A percentile compares a stretch with the other conserved stretches of the same genome.
phyloP scores from a whole-genome alignment of 2,113 vertebrate genomes.

The Petroica traversi region DNA sequence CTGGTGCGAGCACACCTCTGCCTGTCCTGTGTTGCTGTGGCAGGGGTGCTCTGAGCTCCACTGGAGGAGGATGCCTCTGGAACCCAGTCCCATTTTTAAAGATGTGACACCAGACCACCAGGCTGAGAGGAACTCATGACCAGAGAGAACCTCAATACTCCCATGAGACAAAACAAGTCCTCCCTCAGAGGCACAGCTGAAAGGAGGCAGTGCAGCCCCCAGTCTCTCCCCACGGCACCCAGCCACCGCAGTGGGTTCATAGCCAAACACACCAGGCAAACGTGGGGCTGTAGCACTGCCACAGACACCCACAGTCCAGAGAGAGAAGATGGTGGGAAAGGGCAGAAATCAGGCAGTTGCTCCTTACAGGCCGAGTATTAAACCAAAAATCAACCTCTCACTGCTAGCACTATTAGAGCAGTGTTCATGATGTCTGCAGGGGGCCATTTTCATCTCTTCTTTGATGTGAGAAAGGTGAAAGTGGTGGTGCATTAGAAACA shows the following conservation, averaged over 20 bases:
- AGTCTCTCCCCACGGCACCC: accelerated
- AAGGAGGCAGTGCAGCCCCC: accelerated
- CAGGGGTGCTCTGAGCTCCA: neutral
- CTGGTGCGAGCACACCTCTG: neutral
- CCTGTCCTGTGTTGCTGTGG: neutral
- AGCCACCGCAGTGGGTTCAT: accelerated
- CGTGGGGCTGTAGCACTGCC: accelerated
- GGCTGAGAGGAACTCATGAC: too few species aligned
- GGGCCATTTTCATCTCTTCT: slow-evolving; percentile 29
- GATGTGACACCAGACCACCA: neutral
- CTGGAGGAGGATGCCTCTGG: neutral
- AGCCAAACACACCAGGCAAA: neutral
- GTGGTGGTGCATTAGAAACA: slow-evolving; percentile 19
- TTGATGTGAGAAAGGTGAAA: slow-evolving; percentile 12
- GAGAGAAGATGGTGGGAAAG: neutral
- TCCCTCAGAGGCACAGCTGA: neutral
- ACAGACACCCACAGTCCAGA: neutral
- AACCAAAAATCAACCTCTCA: slow-evolving; percentile 23
- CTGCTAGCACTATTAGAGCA: neutral
- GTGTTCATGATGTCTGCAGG: neutral
- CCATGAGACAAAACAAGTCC: neutral
- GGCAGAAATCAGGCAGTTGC: neutral
- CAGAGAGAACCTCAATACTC: neutral
- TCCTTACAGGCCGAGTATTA: neutral
- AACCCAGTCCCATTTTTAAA: neutral